Evolutionary conservation across 1,140 invertebrate genomes (phyloP), one percentile per base, ranked within the genome.

Genomic region (Drosophila nikananu): DNA sequence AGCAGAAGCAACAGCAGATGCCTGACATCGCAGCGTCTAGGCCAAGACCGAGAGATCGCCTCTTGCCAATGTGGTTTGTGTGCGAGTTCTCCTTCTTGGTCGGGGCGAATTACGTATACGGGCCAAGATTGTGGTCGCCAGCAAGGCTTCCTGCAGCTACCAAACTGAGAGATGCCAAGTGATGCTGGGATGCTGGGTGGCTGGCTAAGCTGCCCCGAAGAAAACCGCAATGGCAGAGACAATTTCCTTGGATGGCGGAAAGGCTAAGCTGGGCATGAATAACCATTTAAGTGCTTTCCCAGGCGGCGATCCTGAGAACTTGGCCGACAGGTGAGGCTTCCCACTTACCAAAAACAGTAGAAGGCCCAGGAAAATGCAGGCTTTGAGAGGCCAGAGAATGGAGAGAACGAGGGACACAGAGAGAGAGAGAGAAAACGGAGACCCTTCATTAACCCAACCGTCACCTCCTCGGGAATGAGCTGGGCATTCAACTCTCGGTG

Each of bases 261-360:
- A 86, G 89, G 84, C 81, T 83, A 77, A 49, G 74, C 77, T 46
- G 62, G 55, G 68, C 84, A 90, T 90, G 84, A 81, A 90, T 81
- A 90, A 57, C 66, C 86, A 90, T 89, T 89, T 89, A 89, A 90
- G 86, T 84, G 86, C 86, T 89, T 89, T 89, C 84, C 84, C 84
- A 89, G 84, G 77, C 86, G 74, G 70, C 71, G 46, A 64, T 89
- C 84, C 84, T 89, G 84, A 90, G 84, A 89, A 90, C 86, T 68
- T 64, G 63, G 54, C 49, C 83, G 80, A 78, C 84, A 87, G 86
- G 86, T 87, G 86, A 80, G 74, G 70, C 66, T 65, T 59, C 75
- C 76, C 77, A 79, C 44, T 64, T 61, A 61, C 63, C 55, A 54
- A 68, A 75, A 83, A 67, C 41, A 58, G 46, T 52, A 51, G 63